phyloP scores from a whole-genome alignment of 2,797 vertebrate genomes.

The Siniperca scherzeri region DNA sequence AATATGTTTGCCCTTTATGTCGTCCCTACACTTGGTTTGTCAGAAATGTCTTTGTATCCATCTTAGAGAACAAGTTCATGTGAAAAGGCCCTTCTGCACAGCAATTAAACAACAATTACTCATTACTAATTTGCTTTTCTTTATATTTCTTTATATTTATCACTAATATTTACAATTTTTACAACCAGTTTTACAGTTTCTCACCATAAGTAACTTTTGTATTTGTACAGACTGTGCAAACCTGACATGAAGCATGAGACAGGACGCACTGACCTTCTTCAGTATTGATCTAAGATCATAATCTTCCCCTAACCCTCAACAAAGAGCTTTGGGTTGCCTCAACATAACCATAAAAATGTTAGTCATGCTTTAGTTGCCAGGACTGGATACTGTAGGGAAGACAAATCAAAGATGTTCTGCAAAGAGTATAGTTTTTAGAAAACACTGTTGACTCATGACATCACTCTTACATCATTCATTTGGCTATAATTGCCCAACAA shows the following conservation, averaged over 20 bases:
- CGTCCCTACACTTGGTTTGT: constrained; percentile 41
- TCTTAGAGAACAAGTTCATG: constrained; percentile 3
- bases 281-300: constrained; percentile 54
- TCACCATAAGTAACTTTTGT: constrained; percentile 23
- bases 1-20: constrained; percentile 61
- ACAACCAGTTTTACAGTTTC: constrained; percentile 14
- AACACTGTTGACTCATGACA: constrained; percentile 22
- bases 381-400: background rate
- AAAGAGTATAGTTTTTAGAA: background rate
- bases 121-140: background rate
- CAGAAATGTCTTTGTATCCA: constrained; percentile 41
- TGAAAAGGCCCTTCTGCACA: background rate
- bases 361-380: constrained; percentile 36
- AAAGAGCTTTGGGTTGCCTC: constrained; percentile 13
- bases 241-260: constrained; percentile 31
- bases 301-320: constrained; percentile 33
- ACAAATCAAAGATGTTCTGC: constrained; percentile 30
- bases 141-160: background rate
- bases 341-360: constrained; percentile 23
- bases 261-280: constrained; percentile 32
- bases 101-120: constrained; percentile 16
- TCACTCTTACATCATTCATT: constrained; percentile 46
- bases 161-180: constrained; percentile 8
- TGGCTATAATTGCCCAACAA: constrained; percentile 45
- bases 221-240: constrained; percentile 38